Conservation (phyloP, 35 echinoderm and acorn worm species). For the Heliocidaris tuberculata region DNA sequence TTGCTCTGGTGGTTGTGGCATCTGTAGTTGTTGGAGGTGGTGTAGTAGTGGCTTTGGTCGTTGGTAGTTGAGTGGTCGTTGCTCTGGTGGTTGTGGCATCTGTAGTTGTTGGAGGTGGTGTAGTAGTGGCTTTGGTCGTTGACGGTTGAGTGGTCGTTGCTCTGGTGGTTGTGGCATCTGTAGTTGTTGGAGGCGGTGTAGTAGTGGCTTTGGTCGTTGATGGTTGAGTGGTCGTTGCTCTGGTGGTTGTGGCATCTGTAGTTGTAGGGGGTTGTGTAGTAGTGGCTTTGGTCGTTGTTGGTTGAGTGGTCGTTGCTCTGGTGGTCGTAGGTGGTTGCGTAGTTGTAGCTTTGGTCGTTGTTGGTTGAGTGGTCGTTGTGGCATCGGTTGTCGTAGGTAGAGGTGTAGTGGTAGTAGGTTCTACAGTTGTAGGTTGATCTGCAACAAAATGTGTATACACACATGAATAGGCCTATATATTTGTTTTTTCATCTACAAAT, state of each 20-base stretch:
- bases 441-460: neutral
- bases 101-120: neutral
- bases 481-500: no score
- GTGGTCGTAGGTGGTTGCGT: neutral
- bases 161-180: neutral
- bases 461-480: no score
- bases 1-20: neutral
- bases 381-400: neutral
- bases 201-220: neutral
- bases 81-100: neutral
- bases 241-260: neutral
- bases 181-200: neutral
- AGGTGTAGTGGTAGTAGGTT: conserved; percentile 25
- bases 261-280: neutral
- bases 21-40: neutral
- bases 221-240: neutral
- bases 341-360: neutral
- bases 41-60: neutral
- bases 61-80: neutral
- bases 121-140: neutral
- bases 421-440: neutral
- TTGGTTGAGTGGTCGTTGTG: neutral
- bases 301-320: neutral
- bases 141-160: neutral
- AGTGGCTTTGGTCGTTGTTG: neutral